Conservation (phyloP, 2,797 vertebrate species). For the Petrocephalus schoutedeni region DNA sequence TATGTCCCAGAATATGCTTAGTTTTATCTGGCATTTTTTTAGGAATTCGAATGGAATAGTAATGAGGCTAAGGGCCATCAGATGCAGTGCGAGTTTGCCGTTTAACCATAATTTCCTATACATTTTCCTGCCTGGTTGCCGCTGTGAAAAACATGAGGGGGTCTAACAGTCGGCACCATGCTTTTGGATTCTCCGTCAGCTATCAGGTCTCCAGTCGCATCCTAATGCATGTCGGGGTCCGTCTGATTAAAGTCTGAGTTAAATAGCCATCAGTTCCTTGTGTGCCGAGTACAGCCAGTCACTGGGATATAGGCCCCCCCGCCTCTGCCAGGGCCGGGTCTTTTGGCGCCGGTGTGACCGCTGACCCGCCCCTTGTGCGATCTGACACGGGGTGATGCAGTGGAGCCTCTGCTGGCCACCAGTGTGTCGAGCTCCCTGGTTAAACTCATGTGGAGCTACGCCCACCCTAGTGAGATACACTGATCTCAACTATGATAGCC, state of each 20-base stretch:
- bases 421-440: slow-evolving; percentile 45
- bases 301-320: not conserved
- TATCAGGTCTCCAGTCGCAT: not conserved
- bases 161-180: not conserved
- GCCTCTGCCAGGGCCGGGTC: not conserved
- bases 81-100: not conserved
- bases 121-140: not conserved
- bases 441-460: slow-evolving; percentile 40
- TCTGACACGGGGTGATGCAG: slow-evolving; percentile 22
- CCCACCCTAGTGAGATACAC: not conserved
- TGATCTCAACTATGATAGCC: no score
- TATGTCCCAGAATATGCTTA: not conserved
- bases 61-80: not conserved
- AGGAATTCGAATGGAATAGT: not conserved
- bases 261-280: slow-evolving; percentile 24
- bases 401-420: slow-evolving; percentile 12
- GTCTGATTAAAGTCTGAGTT: slow-evolving; percentile 26
- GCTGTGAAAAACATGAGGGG: not conserved
- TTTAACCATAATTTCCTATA: not conserved
- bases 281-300: not conserved
- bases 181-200: not conserved
- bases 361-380: slow-evolving; percentile 42
- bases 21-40: not conserved
- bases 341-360: not conserved
- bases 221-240: not conserved